Conservation (phyloP, 1,140 invertebrate species). For the Elysia chlorotica region DNA sequence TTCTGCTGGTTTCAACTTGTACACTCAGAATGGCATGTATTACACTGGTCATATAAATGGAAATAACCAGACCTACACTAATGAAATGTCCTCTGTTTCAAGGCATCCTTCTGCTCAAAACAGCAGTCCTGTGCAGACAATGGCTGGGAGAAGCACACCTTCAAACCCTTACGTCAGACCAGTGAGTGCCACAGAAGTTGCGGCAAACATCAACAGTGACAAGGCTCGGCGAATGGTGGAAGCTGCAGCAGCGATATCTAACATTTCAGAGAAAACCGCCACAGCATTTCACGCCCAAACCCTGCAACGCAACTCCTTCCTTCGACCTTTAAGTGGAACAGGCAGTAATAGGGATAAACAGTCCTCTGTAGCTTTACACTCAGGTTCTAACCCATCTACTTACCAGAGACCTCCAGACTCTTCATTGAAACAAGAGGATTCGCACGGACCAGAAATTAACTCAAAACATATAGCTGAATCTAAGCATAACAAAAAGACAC, state of each 20-base stretch:
- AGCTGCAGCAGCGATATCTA: conserved; percentile 16
- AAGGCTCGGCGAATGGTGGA: conserved; percentile 28
- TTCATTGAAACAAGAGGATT: too few relatives aligned
- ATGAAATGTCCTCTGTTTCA: background rate
- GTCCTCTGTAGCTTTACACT: background rate
- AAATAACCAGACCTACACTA: background rate
- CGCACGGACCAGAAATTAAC: background rate
- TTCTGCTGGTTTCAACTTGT: background rate
- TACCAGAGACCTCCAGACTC: too few relatives aligned
- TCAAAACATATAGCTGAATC: too few relatives aligned
- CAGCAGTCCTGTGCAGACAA: background rate
- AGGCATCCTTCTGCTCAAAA: background rate
- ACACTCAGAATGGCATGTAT: background rate
- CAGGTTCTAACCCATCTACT: background rate
- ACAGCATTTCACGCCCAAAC: background rate
- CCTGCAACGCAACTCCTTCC: conserved; percentile 48
- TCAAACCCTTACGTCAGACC: conserved; percentile 50
- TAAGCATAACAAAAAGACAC: background rate
- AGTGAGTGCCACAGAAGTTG: conserved; percentile 55
- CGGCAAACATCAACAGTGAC: conserved; percentile 33
- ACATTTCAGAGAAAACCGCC: conserved; percentile 4
- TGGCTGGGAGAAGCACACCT: conserved; percentile 6
- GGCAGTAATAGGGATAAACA: conserved; percentile 10
- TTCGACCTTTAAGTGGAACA: conserved; percentile 51
- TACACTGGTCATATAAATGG: background rate